Conservation (phyloP, 2,113 vertebrate species). For the Ovis aries region ARS-UI_Ramb_v3.0 NC_056056.1:209406501-209407000, state of each 20-base stretch:
- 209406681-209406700: background rate
- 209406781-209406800: background rate
- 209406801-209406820: background rate
- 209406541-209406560: background rate
- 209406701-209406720: background rate
- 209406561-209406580: background rate
- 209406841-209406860: background rate
- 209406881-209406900: background rate
- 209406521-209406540: background rate
- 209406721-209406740: background rate
- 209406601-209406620: background rate
- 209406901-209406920: background rate
- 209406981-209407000: background rate
- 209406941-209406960: background rate
- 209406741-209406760: background rate
- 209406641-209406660: background rate
- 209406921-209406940: background rate
- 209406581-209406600: background rate
- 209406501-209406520: background rate
- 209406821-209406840: background rate
- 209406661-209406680: background rate
- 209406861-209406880: background rate
- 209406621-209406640: background rate
- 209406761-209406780: background rate
- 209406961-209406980: background rate